Base-by-base conservation (phyloP, 1,140 invertebrate genomes). In the Calephelis virginiensis region DNA sequence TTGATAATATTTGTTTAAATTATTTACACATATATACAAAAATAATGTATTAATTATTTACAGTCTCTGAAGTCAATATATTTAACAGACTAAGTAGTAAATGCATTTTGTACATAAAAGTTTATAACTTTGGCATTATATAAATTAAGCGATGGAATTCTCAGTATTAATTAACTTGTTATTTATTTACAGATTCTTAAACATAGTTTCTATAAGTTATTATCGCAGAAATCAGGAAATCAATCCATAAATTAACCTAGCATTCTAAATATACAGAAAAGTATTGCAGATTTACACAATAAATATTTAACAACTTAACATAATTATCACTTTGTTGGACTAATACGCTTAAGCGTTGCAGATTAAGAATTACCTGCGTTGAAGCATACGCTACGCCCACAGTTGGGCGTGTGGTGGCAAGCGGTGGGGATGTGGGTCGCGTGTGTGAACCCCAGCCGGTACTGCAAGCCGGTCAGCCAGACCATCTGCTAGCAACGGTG, bases 381-480 rank as follows among this genome's bases (percentile, higher is more conserved):
- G 90, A 78, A 92, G 89, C 88, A 92, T 92, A 85, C 92, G 92
- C 91, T 92, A 92, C 85, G 91, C 91, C 91, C 91, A 92, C 94
- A 97, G 88, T 94, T 97, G 84, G 93, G 97, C 77, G 96, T 97
- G 98, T 98, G 92, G 98, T 28, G 97, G 98, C 91, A 96, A 96
- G 84, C 96, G 96, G 83, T 94, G 96, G 65, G 97, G 95, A 78
- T 89, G 88, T 73, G 74, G 76, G 71, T 85, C 93, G 96, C 76
- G 96, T 95, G 98, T 98, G 98, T 92, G 96, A 96, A 91, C 87
- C 81, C 88, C 83, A 78, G 85, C 83, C 69, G 91, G 82, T 78
- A 92, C 69, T 74, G 86, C 81, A 82, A 92, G 82, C 77, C 73
- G 82, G 76, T 86, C 92, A 77, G 82, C 89, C 85, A 92, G 80